A percentile compares a stretch with the other conserved stretches of the same genome.
phyloP scores from a whole-genome alignment of 2,797 vertebrate genomes.

The Thunnus albacares region DNA sequence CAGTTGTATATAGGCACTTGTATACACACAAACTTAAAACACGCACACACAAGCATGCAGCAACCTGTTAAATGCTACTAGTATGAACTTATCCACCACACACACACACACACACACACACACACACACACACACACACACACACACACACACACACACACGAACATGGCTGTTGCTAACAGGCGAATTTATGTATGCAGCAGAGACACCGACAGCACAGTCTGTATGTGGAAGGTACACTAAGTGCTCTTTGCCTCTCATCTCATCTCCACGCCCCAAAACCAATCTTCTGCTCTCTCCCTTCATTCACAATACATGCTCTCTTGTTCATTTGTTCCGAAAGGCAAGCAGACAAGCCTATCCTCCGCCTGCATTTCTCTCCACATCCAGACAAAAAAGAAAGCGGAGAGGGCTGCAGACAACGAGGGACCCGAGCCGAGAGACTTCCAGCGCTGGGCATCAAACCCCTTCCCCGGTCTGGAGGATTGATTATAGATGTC shows the following conservation, averaged over 20 bases:
- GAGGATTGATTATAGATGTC: slow-evolving; percentile 70
- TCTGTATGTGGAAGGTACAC: slow-evolving; percentile 58
- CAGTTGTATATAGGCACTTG: slow-evolving; percentile 24
- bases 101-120: slow-evolving; percentile 18
- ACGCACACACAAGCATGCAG: background rate
- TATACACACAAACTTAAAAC: slow-evolving; percentile 34
- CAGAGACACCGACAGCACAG: slow-evolving; percentile 53
- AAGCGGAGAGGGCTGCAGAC: slow-evolving; percentile 47
- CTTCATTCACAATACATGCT: slow-evolving; percentile 75
- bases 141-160: slow-evolving; percentile 16
- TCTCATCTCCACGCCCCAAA: slow-evolving; percentile 61
- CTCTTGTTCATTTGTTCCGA: slow-evolving; percentile 70
- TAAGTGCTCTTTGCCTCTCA: slow-evolving; percentile 65
- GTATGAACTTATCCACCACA: slow-evolving; percentile 22
- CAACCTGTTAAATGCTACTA: slow-evolving; percentile 48
- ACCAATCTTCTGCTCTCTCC: slow-evolving; percentile 67
- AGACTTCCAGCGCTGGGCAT: slow-evolving; percentile 48
- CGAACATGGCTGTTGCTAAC: slow-evolving; percentile 11
- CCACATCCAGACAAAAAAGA: slow-evolving; percentile 52
- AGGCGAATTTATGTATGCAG: slow-evolving; percentile 59
- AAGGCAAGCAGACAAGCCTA: slow-evolving; percentile 65
- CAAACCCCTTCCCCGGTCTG: slow-evolving; percentile 51
- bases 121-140: slow-evolving; percentile 32
- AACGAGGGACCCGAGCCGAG: slow-evolving; percentile 43
- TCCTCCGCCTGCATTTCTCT: slow-evolving; percentile 62